Percentiles rank a stretch among this genome's conserved stretches.
phyloP scores from a whole-genome alignment of 2,797 vertebrate species.

The Mormyrus hasselquistii region DNA sequence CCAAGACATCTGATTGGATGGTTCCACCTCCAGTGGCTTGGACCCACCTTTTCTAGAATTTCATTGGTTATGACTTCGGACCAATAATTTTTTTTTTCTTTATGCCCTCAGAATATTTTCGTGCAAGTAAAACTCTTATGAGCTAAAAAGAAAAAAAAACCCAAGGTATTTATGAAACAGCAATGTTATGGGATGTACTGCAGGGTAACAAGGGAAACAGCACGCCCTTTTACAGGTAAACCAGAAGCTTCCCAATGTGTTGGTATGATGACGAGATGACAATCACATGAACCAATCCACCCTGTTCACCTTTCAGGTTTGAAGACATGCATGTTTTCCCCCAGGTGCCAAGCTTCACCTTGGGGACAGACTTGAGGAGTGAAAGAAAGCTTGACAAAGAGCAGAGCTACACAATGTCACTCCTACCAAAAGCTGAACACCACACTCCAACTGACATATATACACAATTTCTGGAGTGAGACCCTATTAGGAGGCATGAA shows the following conservation, averaged over 20 bases:
- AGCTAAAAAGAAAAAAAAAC: not conserved
- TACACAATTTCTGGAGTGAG: not conserved
- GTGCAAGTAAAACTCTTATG: not conserved
- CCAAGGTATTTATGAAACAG: not conserved
- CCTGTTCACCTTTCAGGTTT: not conserved
- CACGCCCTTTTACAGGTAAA: not conserved
- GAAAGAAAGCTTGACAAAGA: not conserved
- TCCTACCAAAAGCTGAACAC: not conserved
- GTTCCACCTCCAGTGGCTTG: not conserved
- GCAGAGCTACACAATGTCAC: not conserved
- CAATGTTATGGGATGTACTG: not conserved
- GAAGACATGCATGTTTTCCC: not conserved
- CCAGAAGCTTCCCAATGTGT: not conserved
- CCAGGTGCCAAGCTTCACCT: not conserved
- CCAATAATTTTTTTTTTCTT: not conserved
- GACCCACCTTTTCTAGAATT: not conserved
- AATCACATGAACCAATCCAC: not conserved
- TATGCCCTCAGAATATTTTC: not conserved
- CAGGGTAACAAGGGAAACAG: not conserved
- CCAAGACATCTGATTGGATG: not conserved
- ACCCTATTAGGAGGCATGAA: not conserved
- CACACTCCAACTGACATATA: not conserved
- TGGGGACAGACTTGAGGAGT: not conserved
- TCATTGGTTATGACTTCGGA: not conserved
- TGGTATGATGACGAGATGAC: not conserved